Evolutionary conservation across 2,888 invertebrate genomes (phyloP).

Genomic region (Calameuta pallipes): DNA sequence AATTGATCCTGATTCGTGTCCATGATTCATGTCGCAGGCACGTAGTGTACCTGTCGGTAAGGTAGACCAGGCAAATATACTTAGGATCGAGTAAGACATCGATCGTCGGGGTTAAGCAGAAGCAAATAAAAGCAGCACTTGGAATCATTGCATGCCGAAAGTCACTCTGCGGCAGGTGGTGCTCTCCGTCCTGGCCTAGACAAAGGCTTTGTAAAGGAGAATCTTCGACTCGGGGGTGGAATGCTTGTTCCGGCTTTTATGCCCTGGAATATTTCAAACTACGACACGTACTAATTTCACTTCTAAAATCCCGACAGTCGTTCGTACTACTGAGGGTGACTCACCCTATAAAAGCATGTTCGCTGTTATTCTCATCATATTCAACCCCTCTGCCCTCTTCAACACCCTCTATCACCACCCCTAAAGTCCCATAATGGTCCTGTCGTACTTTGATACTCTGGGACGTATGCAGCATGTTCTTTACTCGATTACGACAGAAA

Average conservation of each 20-base stretch:
- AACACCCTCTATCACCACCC: too few relatives aligned
- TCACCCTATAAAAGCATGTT: background rate
- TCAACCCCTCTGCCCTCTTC: background rate
- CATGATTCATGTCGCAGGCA: background rate
- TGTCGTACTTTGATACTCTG: background rate
- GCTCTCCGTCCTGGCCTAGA: constrained; percentile 14
- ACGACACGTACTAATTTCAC: constrained; percentile 11
- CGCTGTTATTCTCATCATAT: background rate
- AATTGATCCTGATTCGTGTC: background rate
- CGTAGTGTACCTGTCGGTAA: background rate
- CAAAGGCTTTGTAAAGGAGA: constrained; percentile 16
- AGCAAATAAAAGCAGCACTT: constrained; percentile 20
- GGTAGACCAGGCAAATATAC: background rate
- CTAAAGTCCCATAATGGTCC: background rate
- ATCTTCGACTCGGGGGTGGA: constrained; percentile 15
- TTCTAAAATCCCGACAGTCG: background rate
- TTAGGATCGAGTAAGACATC: background rate
- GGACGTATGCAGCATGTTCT: background rate
- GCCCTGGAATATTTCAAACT: constrained; percentile 1
- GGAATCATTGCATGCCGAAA: constrained; percentile 23
- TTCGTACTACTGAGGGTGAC: background rate
- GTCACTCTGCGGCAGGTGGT: constrained; percentile 19
- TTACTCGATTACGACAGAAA: background rate
- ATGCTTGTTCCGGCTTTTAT: constrained; percentile 22
- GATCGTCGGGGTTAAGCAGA: background rate